Percentiles rank a stretch among this genome's conserved stretches.
Conservation (phyloP, 2,797 vertebrate genomes). For the Scyliorhinus canicula region DNA sequence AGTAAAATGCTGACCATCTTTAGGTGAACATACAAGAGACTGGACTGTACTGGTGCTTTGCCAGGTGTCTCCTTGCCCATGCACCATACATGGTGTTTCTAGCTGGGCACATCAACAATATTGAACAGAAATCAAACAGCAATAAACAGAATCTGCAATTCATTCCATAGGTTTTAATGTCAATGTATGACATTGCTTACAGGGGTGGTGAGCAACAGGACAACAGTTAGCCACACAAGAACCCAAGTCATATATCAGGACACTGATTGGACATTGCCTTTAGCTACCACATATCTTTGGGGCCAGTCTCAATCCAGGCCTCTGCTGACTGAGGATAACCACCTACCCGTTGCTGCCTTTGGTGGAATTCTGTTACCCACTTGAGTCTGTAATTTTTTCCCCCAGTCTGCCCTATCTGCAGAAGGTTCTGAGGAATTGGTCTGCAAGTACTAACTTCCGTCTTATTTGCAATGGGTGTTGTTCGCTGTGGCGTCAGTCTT, state of each 20-base stretch:
- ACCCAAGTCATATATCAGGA: background rate
- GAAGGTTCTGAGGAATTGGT: background rate
- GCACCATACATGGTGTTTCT: background rate
- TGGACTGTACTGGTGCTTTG: background rate
- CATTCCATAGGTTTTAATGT: constrained; percentile 1
- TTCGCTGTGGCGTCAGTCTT: background rate
- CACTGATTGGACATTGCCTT: background rate
- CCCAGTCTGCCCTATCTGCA: background rate
- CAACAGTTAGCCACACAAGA: background rate
- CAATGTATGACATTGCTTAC: background rate
- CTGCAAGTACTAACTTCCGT: background rate
- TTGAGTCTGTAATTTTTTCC: background rate
- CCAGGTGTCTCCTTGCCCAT: background rate
- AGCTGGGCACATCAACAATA: constrained; percentile 11
- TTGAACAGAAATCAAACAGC: background rate
- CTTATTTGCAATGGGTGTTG: background rate
- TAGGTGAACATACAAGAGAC: background rate
- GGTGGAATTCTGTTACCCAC: too few relatives aligned
- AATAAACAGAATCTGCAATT: constrained; percentile 9
- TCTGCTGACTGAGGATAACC: background rate
- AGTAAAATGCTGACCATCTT: background rate
- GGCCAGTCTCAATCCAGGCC: background rate
- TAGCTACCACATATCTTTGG: too few relatives aligned
- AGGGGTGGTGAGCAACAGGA: background rate
- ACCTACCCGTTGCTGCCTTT: background rate